Percentiles rank a stretch among this genome's conserved stretches.
phyloP scores from a whole-genome alignment of 2,113 vertebrate genomes.

The Coreoperca whiteheadi region DNA sequence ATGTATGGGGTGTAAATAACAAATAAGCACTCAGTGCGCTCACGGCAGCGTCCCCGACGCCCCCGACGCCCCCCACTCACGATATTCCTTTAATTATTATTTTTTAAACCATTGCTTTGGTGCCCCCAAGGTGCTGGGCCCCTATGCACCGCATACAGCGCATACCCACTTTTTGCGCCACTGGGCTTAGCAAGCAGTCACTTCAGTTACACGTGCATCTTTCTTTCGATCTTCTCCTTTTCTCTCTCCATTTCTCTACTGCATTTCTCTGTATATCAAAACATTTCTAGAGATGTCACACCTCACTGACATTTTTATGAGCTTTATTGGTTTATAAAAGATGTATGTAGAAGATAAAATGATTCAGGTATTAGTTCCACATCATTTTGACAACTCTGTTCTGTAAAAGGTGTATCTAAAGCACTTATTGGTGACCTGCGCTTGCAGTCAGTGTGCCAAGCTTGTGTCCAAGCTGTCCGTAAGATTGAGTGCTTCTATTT shows the following conservation, averaged over 20 bases:
- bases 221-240: neutral
- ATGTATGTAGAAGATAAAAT: constrained; percentile 7
- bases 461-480: constrained; percentile 55
- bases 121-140: no score
- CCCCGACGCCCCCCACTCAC: no score
- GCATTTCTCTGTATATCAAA: neutral
- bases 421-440: constrained; percentile 1
- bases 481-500: constrained; percentile 67
- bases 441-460: constrained; percentile 23
- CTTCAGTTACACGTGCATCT: neutral
- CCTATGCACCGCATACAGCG: no score
- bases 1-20: no score
- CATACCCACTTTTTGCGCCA: no score
- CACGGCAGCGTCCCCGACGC: no score
- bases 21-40: no score
- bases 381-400: constrained; percentile 30
- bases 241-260: neutral
- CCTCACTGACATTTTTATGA: neutral
- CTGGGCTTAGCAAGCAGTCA: neutral
- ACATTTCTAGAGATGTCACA: neutral
- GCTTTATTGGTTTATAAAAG: neutral
- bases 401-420: constrained; percentile 25
- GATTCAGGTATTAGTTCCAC: neutral
- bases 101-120: no score
- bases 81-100: no score